Conservation (phyloP, 1,140 invertebrate genomes). For the Acromyrmex heyeri region DNA sequence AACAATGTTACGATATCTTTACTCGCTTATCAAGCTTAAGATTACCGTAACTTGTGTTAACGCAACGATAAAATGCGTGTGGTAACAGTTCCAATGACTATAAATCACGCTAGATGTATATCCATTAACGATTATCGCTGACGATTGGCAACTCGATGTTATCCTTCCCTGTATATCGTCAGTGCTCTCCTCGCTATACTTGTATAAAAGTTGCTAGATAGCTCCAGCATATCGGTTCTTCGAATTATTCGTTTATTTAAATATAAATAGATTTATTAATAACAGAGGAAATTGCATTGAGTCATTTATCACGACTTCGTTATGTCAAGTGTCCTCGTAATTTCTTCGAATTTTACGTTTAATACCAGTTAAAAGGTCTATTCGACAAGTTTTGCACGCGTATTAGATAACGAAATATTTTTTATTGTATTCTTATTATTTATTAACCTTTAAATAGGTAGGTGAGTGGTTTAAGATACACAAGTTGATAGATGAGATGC, state of each 20-base stretch:
- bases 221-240: neutral
- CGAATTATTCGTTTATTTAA: constrained; percentile 26
- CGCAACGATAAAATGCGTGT: neutral
- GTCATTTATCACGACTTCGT: neutral
- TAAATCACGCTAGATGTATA: constrained; percentile 8
- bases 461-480: no score
- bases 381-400: no score
- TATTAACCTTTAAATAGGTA: neutral
- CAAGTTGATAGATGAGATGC: no score
- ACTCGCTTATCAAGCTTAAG: neutral
- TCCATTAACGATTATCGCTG: constrained; percentile 1
- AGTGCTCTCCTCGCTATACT: neutral
- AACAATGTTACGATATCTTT: no score
- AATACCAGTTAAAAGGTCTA: neutral
- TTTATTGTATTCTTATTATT: neutral
- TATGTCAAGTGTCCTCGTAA: neutral
- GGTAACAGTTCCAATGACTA: neutral
- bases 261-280: constrained; percentile 23
- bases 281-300: neutral
- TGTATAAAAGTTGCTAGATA: neutral
- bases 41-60: neutral
- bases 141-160: neutral
- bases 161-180: neutral
- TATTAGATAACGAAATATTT: neutral
- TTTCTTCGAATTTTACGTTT: neutral